Base-by-base conservation (phyloP, 2,888 invertebrate genomes). In the Gerris lacustris region DNA sequence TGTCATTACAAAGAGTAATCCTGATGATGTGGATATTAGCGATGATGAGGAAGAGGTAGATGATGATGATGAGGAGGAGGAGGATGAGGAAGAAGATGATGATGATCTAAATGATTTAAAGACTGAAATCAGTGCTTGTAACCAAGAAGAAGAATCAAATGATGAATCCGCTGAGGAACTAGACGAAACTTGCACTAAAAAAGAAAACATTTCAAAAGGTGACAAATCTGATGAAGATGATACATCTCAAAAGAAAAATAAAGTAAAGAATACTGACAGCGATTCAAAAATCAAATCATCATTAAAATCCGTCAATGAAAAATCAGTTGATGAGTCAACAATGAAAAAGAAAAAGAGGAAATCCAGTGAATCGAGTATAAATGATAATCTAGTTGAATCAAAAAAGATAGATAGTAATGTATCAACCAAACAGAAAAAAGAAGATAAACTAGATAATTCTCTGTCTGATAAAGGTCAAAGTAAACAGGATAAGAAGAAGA, bases 81-180 rank as follows among this genome's bases (percentile, higher is more conserved):
- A 68, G 4, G 72, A 71, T 18, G 72, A 70, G 45, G 73, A 71
- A 44, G 74, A 72, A 18, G 77, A 77, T 43, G 78, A 79, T 73
- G 81, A 81, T 76, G 77, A 80, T 78, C 79, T 83, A 11, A 81
- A 82, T 15, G 85, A 85, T 78, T 78, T 84, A n/a, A 83, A 81
- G 74, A 82, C 81, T 45, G 82, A 79, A 6, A 79, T 78, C 45
- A 77, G 77, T 71, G 80, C 79, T 43, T 80, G 78, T 47, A 82
- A 82, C 71, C 78, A 79, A 76, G 83, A 75, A 43, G 74, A 77
- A 63, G 66, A 44, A 18, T 69, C 72, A 73, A 74, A 17, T 17
- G 70, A 69, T 6, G 67, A 44, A 63, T 70, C 68, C 45, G 83
- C 83, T 72, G 79, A 77, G 6, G 82, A 69, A 66, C 9, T n/a